Evolutionary conservation across 2,888 invertebrate species (phyloP).

Genomic region (Cancer borealis): DNA sequence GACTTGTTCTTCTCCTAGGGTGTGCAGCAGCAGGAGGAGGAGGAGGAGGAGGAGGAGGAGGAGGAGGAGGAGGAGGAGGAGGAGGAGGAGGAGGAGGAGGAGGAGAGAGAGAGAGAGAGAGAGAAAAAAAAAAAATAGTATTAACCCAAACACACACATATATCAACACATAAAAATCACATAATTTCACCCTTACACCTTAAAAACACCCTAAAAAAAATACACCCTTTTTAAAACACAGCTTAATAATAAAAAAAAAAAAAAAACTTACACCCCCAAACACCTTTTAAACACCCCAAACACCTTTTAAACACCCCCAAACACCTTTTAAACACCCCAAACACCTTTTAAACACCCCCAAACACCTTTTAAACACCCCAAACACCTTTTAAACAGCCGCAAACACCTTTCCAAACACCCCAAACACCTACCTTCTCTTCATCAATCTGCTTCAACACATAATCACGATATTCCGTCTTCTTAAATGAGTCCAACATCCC

Average conservation of each 20-base stretch:
- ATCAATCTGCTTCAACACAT: conserved; percentile 88
- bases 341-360: too few relatives aligned
- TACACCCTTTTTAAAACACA: neutral
- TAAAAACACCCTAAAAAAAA: neutral
- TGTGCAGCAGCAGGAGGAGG: neutral
- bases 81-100: neutral
- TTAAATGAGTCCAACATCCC: conserved; percentile 91
- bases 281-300: neutral
- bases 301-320: neutral
- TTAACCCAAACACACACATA: neutral
- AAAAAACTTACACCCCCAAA: neutral
- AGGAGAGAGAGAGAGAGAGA: neutral
- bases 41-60: neutral
- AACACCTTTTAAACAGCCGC: neutral
- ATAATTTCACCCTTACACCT: neutral
- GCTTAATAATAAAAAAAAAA: neutral
- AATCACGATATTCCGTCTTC: conserved; percentile 86
- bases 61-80: neutral
- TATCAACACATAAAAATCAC: neutral
- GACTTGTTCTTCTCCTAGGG: conserved; percentile 88
- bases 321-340: neutral
- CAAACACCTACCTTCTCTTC: conserved; percentile 85
- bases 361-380: too few relatives aligned
- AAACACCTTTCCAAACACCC: neutral
- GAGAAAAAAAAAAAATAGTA: too few relatives aligned